A percentile compares a stretch with the other conserved stretches of the same genome.
These are phyloP conservation scores for Todiramphus chloris DNA, from an alignment of 2,113 vertebrate genomes.

Conservation along the genomic window DNA sequence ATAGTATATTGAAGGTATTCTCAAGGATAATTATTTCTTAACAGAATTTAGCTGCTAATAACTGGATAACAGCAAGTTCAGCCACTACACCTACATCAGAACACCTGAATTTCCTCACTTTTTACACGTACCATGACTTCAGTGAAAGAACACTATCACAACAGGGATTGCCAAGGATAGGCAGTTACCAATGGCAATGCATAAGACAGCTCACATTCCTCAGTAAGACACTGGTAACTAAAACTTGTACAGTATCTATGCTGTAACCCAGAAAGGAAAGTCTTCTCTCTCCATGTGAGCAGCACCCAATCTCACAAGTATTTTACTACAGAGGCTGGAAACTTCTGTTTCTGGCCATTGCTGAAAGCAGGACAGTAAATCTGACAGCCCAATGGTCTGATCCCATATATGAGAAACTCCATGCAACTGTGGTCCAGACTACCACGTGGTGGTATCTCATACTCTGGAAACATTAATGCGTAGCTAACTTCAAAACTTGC, in stretches of 20 bases:
- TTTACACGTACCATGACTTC: neutral
- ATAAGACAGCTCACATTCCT: neutral
- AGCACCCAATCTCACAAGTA: neutral
- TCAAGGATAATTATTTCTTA: neutral
- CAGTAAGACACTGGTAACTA: neutral
- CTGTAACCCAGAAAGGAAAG: neutral
- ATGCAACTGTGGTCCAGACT: neutral
- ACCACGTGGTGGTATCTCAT: neutral
- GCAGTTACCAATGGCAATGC: neutral
- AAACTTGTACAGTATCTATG: neutral
- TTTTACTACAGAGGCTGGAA: neutral
- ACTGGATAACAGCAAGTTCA: neutral
- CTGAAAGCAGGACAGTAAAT: neutral
- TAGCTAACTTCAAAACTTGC: neutral
- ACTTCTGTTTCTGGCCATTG: neutral
- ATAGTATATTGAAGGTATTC: neutral
- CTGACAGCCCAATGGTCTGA: neutral
- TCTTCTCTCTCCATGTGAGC: neutral
- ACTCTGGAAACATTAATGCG: neutral
- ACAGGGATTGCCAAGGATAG: neutral
- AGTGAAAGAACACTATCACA: neutral
- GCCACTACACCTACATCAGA: neutral
- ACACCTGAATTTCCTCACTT: neutral
- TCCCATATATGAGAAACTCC: neutral
- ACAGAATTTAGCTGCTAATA: neutral